Evolutionary conservation across 2,888 invertebrate genomes (phyloP), one percentile per base, ranked within the genome.

Genomic region (Dusona sp.): DNA sequence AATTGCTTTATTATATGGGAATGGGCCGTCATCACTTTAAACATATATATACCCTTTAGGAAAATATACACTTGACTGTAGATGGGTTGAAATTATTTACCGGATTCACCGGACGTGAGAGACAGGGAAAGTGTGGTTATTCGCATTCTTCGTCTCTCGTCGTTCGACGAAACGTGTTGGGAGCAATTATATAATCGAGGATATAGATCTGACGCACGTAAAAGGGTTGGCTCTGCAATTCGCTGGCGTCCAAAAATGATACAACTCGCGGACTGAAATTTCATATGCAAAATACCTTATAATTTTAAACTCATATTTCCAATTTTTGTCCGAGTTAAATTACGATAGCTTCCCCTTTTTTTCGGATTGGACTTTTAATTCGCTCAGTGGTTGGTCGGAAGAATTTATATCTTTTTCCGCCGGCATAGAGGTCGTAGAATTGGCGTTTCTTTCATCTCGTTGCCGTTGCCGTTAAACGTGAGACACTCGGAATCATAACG

Each of bases 1-100:
- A 86, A 86, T 78, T 81, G 83, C 86, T 81, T 68, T 81, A 78
- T 84, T 86, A 84, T 36, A 86, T 42, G 57, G 45, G 65, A 61
- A 70, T 77, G 22, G 57, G 83, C 80, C 7, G 11, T 11, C 11
- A 42, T 42, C 13, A 0, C 42, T 38, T 38, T 38, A 33, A 3
- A 33, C 33, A 33, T 33, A 33, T 33, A 33, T 33, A 33, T 33
- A 9, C 6, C 48, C 25, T 29, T 22, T 67, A 68, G 38, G 48
- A 36, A 65, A 72, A 45, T 83, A 67, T 72, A 86, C 67, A 70
- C 57, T 83, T 42, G 16, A 19, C 29, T 67, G 25, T 61, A 29
- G 68, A 79, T 33, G 16, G 74, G 54, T 68, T 64, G 33, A 81
- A 84, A 86, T 86, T 68, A 86, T 83, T 86, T 81, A 83, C 81